Base-by-base conservation (phyloP, 2,113 vertebrate genomes). In the Rissa tridactyla region DNA sequence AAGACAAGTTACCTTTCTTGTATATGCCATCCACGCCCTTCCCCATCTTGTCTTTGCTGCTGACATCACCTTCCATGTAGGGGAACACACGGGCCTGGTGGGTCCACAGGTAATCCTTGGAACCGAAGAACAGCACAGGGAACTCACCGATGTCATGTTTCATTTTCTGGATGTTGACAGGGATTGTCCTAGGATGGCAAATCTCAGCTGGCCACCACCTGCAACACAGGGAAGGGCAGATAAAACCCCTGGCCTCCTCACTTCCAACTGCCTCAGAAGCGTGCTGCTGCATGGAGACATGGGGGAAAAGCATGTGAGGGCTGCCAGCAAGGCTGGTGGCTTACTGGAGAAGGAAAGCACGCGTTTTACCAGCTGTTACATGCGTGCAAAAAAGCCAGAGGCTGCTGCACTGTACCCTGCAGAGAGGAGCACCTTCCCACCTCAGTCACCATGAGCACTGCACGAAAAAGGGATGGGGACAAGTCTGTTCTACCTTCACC, bases 191-290 rank as follows among this genome's bases (percentile, higher is more conserved):
- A 60, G 99, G 99, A 97, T 99, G 99, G 92, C 99, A 99, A 86
- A 99, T 99, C 97, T 99, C 99, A 57, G 99, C 99, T 21, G 99
- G 99, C 99, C 99, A 99, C 99, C 99, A 99, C 96, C 99, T 99
- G 73, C 30, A 86, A 95, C 82, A 94, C 27, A 86, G 29, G 29
- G 14, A 88, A 83, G 18, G 6, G 32, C n/a, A 71, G 66, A 88
- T 90, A 26, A 71, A 86, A 75, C 14, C n/a, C 81, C 60, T 52
- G 60, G 25, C 42, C 61, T 72, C 42, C 9, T 5, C 11, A 38
- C 32, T 86, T 88, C 34, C n/a, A 69, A 18, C 10, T 3, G 27
- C 26, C 82, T 86, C 47, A 91, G 36, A 79, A 83, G 13, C 70
- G 71, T 10, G 17, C 55, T 86, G 81, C 72, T 61, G 23, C 46